A percentile compares a stretch with the other conserved stretches of the same genome.
Evolutionary conservation across 2,113 vertebrate species (phyloP).

Genomic region (Edolisoma coerulescens): DNA sequence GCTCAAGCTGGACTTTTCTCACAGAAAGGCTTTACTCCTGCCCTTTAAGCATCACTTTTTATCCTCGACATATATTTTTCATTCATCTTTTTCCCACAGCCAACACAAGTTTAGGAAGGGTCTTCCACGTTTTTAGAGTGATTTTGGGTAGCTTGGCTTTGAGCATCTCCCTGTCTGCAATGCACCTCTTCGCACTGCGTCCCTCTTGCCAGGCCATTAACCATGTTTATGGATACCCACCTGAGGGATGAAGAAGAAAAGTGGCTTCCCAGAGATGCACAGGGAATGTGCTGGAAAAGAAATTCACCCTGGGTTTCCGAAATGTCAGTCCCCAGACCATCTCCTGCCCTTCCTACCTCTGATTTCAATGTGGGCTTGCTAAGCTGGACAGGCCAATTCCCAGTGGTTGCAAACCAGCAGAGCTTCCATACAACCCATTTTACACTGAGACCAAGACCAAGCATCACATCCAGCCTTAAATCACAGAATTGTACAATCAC

Average conservation of each 20-base stretch:
- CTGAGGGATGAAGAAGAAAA: background rate
- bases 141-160: background rate
- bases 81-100: background rate
- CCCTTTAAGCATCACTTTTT: constrained; percentile 12
- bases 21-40: constrained; percentile 26
- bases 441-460: background rate
- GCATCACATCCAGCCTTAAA: background rate
- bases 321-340: background rate
- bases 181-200: background rate
- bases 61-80: background rate
- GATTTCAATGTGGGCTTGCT: background rate
- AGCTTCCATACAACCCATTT: background rate
- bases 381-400: background rate
- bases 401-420: background rate
- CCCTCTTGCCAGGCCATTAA: background rate
- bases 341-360: background rate
- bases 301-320: background rate
- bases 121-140: background rate
- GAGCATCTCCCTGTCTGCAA: background rate
- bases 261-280: background rate
- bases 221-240: background rate
- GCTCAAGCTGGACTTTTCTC: constrained; percentile 1
- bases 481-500: fast-evolving
- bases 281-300: background rate
- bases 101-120: background rate